Base-by-base conservation (phyloP, 2,888 invertebrate species). In the Eupithecia subumbrata region DNA sequence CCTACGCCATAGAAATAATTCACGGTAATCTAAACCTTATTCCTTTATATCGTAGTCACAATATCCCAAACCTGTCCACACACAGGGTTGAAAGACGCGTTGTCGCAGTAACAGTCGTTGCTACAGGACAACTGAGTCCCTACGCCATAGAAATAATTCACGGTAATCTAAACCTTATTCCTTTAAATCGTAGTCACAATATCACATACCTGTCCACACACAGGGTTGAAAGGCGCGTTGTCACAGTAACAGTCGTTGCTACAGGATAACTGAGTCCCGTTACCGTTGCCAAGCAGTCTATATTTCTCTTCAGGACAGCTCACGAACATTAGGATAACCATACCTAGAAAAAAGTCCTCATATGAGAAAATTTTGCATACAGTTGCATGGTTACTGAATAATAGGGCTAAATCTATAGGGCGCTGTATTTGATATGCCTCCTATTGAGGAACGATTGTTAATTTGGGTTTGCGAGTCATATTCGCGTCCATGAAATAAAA, bases 241-340 rank as follows among this genome's bases (percentile, higher is more conserved):
- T 96, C 96, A 89, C 98, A 98, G 83, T 96, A 95, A 86, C 98
- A 98, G 69, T 95, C 95, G 52, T 93, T 86, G 82, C 96, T 96
- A 90, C 98, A 98, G 0, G 79, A 74, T 63, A 94, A 79, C 22
- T 80, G 85, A 63, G 81, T 80, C 77, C 85, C 85, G 63, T 81
- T 84, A 69, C 86, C 84, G 68, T 90, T 95, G 34, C 83, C 83
- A 66, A 97, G 94, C 81, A 97, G 96, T 25, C 97, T 96, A 90
- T 97, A 97, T 87, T 97, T 97, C 87, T 97, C 97, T 95, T 98
- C 97, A 18, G 98, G 97, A 89, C 98, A 98, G 48, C 98, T 98
- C 84, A 98, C 96, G 91, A 98, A 98, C 98, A 98, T 98, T 63
- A 98, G 91, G 76, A 97, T 93, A 25, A 97, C 96, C 98, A 98